A percentile compares a stretch with the other conserved stretches of the same genome.
Conservation (phyloP, 2,113 vertebrate genomes). For the Hucho hucho region DNA sequence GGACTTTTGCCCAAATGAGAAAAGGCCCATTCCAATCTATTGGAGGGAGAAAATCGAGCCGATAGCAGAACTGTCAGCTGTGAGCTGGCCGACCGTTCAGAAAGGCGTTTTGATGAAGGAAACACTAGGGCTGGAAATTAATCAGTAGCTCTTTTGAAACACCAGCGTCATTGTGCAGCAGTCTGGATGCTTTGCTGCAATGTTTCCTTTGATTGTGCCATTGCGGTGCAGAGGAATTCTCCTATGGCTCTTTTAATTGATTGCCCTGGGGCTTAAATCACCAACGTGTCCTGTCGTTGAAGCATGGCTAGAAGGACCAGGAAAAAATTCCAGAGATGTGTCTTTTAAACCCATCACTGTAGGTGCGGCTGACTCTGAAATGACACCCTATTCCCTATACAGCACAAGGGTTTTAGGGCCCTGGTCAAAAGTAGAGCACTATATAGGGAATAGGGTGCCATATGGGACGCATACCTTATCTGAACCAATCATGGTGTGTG, state of each 20-base stretch:
- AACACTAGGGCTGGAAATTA: neutral
- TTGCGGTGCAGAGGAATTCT: slow-evolving; percentile 38
- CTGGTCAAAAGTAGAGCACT: too few relatives aligned
- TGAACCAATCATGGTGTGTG: too few relatives aligned
- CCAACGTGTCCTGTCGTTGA: slow-evolving; percentile 33
- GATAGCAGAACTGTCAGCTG: slow-evolving; percentile 31
- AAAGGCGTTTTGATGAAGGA: neutral
- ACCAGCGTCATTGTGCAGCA: neutral
- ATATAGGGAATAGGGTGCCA: slow-evolving; percentile 7
- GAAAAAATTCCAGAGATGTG: slow-evolving; percentile 16
- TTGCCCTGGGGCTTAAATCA: slow-evolving; percentile 46
- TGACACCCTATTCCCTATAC: too few relatives aligned
- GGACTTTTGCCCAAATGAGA: too few relatives aligned
- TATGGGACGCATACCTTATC: too few relatives aligned
- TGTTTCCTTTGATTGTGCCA: slow-evolving; percentile 8
- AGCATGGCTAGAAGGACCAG: slow-evolving; percentile 28
- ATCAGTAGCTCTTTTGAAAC: neutral
- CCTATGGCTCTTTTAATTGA: slow-evolving; percentile 54
- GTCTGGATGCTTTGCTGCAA: neutral
- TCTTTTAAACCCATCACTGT: slow-evolving; percentile 24
- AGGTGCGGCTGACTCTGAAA: too few relatives aligned
- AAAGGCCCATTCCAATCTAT: neutral
- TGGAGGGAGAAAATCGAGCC: slow-evolving; percentile 21
- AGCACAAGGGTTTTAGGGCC: too few relatives aligned
- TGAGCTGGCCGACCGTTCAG: neutral